Evolutionary conservation across 2,113 vertebrate genomes (phyloP).

Genomic region (Rhinoptilus africanus): DNA sequence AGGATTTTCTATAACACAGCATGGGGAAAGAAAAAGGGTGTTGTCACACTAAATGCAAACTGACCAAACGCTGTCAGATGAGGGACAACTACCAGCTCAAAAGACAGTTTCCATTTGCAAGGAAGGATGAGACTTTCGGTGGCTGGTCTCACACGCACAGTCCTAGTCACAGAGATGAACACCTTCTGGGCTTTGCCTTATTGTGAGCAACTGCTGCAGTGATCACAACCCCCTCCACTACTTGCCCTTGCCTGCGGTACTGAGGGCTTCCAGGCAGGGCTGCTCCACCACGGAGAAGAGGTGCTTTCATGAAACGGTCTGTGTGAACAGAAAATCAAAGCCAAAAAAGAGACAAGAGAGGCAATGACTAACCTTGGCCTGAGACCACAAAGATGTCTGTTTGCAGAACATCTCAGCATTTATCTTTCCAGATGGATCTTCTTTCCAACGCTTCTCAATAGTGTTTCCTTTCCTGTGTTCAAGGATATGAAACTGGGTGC

Average conservation of each 20-base stretch:
- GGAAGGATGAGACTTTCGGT: background rate
- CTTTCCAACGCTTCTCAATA: background rate
- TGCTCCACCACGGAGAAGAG: background rate
- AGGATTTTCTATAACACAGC: background rate
- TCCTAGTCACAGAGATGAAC: too few species aligned
- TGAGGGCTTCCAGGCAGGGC: background rate
- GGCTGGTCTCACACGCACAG: background rate
- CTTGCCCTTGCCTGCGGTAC: accelerated
- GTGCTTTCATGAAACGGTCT: background rate
- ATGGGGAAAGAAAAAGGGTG: background rate
- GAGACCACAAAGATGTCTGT: background rate
- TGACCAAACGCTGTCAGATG: background rate
- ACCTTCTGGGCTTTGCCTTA: background rate
- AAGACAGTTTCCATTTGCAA: background rate
- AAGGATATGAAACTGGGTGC: background rate
- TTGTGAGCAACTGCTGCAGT: background rate
- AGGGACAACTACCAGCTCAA: background rate
- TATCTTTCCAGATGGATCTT: background rate
- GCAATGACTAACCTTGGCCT: background rate
- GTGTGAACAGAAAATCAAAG: background rate
- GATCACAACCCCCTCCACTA: background rate
- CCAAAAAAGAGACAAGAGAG: background rate
- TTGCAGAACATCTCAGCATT: background rate
- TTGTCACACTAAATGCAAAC: background rate
- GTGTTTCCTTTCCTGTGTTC: background rate